Percentiles rank a stretch among this genome's conserved stretches.
Evolutionary conservation across 30 jellyfish, hydroid and myxozoan species (phyloP).

Genomic region (Cassiopea xamachana): DNA sequence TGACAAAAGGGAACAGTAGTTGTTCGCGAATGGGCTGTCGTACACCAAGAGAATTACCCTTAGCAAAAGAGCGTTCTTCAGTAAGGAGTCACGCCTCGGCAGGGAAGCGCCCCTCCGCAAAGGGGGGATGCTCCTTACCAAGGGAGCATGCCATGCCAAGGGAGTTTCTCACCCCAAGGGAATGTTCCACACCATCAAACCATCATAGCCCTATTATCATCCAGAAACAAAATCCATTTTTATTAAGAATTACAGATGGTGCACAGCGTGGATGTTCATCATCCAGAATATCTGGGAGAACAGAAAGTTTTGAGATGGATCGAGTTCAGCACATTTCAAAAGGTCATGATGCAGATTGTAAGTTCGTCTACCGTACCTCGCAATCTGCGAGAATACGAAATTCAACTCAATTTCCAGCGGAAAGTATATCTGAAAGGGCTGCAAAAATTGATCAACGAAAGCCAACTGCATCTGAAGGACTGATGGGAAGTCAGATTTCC

Average conservation of each 20-base stretch:
- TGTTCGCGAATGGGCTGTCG: background rate
- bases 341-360: background rate
- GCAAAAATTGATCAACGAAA: background rate
- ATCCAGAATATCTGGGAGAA: background rate
- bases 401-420: background rate
- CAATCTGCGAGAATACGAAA: background rate
- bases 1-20: background rate
- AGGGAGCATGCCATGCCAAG: background rate
- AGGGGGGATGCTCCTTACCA: background rate
- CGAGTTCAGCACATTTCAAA: background rate
- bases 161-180: background rate
- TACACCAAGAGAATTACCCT: background rate
- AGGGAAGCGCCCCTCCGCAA: background rate
- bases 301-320: background rate
- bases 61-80: background rate
- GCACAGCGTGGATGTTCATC: background rate
- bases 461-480: background rate
- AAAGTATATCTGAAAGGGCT: background rate
- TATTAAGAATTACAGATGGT: background rate
- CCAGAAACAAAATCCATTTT: too few relatives aligned
- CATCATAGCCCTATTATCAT: background rate
- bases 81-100: background rate
- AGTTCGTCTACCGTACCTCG: background rate
- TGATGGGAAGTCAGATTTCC: too few relatives aligned
- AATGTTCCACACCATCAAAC: background rate